Percentiles rank a stretch among this genome's conserved stretches.
Evolutionary conservation across 2,797 vertebrate species (phyloP).

Genomic region (Paramormyrops hopkinsi): DNA sequence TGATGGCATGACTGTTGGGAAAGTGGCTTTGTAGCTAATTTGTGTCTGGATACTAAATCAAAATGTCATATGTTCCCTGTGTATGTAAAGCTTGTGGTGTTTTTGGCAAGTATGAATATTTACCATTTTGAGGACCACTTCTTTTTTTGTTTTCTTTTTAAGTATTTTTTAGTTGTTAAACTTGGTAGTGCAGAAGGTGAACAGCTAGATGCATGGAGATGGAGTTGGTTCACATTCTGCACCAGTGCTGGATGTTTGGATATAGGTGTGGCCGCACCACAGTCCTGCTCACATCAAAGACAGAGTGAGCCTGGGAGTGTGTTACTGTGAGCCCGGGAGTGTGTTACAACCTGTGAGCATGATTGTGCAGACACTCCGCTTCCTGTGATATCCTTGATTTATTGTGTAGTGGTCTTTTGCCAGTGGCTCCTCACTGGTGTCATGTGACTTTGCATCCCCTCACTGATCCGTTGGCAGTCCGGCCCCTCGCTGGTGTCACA

Average conservation of each 20-base stretch:
- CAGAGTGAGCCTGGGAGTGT: too few relatives aligned
- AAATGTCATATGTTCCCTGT: neutral
- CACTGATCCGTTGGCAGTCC: too few relatives aligned
- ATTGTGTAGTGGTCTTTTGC: too few relatives aligned
- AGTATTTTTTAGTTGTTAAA: neutral
- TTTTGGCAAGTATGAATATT: neutral
- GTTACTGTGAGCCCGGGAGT: too few relatives aligned
- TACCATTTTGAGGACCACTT: neutral
- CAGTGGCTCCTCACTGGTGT: too few relatives aligned
- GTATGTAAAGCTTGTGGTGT: neutral
- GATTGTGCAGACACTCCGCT: too few relatives aligned
- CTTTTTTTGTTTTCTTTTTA: neutral
- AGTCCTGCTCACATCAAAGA: neutral
- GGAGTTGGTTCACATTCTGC: neutral
- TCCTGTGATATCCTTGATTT: too few relatives aligned
- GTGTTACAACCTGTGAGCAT: too few relatives aligned
- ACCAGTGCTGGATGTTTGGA: neutral
- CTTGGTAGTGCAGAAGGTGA: neutral
- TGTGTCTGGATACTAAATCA: neutral
- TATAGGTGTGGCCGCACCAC: neutral
- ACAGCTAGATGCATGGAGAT: neutral
- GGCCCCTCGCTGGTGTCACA: too few relatives aligned
- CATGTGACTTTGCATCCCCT: too few relatives aligned
- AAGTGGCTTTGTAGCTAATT: neutral
- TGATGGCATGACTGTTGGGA: neutral